Percentiles rank a stretch among this genome's conserved stretches.
Conservation (phyloP, 2,113 vertebrate species). For the Collichthys lucidus region DNA sequence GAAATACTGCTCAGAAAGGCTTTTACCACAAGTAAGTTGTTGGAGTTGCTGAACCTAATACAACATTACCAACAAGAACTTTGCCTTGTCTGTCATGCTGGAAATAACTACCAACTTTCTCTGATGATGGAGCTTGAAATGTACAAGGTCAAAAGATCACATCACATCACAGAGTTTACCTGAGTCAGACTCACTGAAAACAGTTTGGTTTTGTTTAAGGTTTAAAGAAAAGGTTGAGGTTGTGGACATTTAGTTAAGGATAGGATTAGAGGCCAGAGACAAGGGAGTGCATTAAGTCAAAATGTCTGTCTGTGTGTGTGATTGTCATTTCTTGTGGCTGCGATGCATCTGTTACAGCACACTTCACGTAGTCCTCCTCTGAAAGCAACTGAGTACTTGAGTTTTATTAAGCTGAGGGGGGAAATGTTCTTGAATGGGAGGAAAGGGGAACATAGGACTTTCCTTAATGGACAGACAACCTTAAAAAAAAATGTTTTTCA, state of each 20-base stretch:
- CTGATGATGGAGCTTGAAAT: neutral
- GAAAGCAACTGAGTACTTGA: neutral
- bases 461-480: neutral
- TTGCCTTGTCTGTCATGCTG: neutral
- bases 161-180: neutral
- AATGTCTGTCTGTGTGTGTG: slow-evolving; percentile 1
- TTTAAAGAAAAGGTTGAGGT: neutral
- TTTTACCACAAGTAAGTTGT: neutral
- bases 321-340: neutral
- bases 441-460: slow-evolving; percentile 5
- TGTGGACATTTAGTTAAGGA: neutral
- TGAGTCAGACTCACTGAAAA: neutral
- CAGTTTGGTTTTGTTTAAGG: neutral
- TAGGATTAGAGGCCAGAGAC: neutral
- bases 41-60: neutral
- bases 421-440: slow-evolving; percentile 18
- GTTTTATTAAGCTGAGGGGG: neutral
- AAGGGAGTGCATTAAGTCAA: neutral
- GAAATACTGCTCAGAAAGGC: neutral
- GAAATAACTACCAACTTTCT: neutral
- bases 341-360: neutral
- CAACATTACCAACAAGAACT: neutral
- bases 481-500: neutral
- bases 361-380: neutral
- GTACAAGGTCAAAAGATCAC: neutral